Conservation (phyloP, 2,888 invertebrate species). For the Rhamphomyia laevipes region DNA sequence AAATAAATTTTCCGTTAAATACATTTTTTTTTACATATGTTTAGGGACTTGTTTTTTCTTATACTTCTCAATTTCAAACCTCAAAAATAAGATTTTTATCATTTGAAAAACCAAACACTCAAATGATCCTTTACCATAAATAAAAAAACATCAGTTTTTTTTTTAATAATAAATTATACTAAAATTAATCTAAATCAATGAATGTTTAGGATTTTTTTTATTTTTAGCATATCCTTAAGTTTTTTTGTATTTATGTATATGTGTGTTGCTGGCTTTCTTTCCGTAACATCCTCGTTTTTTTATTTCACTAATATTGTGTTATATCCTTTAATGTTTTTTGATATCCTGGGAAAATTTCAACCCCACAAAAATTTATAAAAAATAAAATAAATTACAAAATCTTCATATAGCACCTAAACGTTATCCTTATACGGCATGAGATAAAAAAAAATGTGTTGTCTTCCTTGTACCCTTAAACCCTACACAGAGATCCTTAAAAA, state of each 20-base stretch:
- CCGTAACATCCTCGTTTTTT: slow-evolving; percentile 1
- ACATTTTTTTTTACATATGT: not conserved
- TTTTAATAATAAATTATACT: slow-evolving; percentile 12
- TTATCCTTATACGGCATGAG: not conserved
- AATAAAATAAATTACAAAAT: not conserved
- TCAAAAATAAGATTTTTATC: not conserved
- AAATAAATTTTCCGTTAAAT: slow-evolving; percentile 16
- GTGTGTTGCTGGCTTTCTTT: not conserved
- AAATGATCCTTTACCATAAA: no score
- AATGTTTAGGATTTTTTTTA: slow-evolving; percentile 2
- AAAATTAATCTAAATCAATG: slow-evolving; percentile 16
- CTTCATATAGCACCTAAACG: not conserved
- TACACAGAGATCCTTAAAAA: slow-evolving; percentile 3
- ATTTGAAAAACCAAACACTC: no score
- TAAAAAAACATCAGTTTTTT: slow-evolving; percentile 6
- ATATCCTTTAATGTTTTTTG: slow-evolving; percentile 3
- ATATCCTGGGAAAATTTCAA: slow-evolving; percentile 14
- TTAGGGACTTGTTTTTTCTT: not conserved
- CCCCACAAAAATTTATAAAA: slow-evolving; percentile 4
- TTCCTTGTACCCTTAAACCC: not conserved
- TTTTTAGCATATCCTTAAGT: not conserved
- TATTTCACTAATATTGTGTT: not conserved
- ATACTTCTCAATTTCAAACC: slow-evolving; percentile 4
- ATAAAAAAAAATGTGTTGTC: not conserved
- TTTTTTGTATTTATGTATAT: not conserved